These are phyloP conservation scores for Pristiophorus japonicus DNA, from an alignment of 2,113 vertebrate genomes.

Conservation along the genomic window DNA sequence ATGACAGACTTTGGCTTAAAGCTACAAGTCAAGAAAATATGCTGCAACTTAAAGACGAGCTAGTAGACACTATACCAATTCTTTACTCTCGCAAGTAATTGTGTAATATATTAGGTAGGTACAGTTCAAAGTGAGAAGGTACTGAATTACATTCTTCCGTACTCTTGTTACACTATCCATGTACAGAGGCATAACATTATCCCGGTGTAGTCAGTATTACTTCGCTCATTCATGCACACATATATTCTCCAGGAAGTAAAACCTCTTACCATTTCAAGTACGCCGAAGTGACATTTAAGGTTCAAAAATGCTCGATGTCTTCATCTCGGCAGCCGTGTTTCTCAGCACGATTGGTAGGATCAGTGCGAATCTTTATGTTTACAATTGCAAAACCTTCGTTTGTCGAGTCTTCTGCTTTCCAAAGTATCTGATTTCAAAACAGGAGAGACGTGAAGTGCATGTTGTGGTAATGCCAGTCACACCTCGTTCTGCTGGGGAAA, in stretches of 20 bases:
- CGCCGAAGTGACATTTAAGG: neutral
- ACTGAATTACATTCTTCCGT: neutral
- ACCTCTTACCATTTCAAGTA: conserved; percentile 24
- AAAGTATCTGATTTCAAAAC: neutral
- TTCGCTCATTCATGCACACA: neutral
- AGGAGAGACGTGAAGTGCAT: neutral
- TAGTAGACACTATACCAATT: neutral
- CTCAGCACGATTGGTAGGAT: neutral
- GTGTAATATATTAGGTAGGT: neutral
- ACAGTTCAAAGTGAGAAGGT: neutral
- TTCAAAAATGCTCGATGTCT: neutral
- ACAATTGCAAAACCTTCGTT: neutral
- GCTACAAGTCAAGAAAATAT: neutral
- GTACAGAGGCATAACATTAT: neutral
- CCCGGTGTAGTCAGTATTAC: neutral
- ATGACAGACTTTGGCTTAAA: neutral
- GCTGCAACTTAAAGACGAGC: neutral
- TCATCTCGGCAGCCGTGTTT: neutral
- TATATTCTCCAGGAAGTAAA: neutral
- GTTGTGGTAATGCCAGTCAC: neutral
- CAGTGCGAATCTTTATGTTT: neutral
- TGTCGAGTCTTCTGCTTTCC: neutral
- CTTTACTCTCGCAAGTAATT: neutral
- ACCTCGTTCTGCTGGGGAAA: neutral
- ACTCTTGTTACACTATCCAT: neutral